A percentile compares a stretch with the other conserved stretches of the same genome.
phyloP scores from a whole-genome alignment of 2,113 vertebrate species.

The Pangasianodon gigas region DNA sequence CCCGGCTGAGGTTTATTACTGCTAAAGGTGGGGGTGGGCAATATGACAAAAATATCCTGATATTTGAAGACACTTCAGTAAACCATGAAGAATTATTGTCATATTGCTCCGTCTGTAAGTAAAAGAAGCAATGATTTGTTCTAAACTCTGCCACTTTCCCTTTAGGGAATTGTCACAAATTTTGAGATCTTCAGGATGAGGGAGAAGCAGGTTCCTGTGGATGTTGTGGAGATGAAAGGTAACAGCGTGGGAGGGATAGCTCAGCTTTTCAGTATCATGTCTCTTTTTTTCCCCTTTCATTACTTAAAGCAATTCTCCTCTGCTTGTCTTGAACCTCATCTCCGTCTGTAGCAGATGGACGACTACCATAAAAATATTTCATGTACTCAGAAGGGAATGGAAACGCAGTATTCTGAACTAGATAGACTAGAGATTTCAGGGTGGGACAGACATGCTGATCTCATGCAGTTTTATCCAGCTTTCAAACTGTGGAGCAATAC shows the following conservation, averaged over 20 bases:
- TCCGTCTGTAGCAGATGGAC: neutral
- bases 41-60: too few species aligned
- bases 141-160: conserved; percentile 11
- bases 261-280: neutral
- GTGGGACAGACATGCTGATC: neutral
- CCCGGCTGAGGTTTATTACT: too few species aligned
- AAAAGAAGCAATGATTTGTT: neutral
- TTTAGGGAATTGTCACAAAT: conserved; percentile 96
- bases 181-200: conserved; percentile 99
- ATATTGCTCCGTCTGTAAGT: too few species aligned
- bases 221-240: conserved; percentile 99
- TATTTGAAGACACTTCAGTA: too few species aligned
- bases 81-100: neutral
- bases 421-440: neutral
- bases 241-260: conserved; percentile 32
- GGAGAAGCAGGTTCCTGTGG: conserved; percentile 97
- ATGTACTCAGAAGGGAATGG: neutral
- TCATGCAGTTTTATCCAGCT: neutral
- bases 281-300: neutral
- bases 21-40: too few species aligned
- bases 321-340: too few species aligned
- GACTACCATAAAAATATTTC: neutral
- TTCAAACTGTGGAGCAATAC: neutral
- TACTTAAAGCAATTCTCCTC: neutral
- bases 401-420: neutral